These are phyloP conservation scores for Vicugna pacos DNA, from an alignment of 2,113 vertebrate species.

Conservation along the genomic window DNA sequence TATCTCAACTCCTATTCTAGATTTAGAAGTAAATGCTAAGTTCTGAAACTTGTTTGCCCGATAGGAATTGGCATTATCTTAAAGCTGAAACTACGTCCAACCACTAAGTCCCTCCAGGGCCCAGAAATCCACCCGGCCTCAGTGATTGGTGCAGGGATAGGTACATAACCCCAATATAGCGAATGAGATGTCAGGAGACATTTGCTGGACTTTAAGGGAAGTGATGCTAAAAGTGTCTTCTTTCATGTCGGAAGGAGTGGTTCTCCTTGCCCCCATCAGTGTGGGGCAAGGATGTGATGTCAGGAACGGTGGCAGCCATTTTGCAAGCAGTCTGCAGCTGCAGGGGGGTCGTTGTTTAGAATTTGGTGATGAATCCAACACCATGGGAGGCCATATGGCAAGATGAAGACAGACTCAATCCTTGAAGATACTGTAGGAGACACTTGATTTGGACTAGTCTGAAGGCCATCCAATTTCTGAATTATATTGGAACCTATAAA, in stretches of 20 bases:
- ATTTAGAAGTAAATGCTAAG: conserved; percentile 40
- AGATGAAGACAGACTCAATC: not conserved
- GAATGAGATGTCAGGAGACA: conserved; percentile 43
- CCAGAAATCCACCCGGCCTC: not conserved
- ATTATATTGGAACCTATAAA: conserved; percentile 17
- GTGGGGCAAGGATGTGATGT: conserved; percentile 3
- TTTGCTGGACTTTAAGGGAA: not conserved
- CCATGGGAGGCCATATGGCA: not conserved
- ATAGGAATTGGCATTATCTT: not conserved
- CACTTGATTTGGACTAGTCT: not conserved
- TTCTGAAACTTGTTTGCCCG: not conserved
- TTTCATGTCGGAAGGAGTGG: not conserved
- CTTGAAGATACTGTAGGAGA: not conserved
- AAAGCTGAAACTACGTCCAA: not conserved
- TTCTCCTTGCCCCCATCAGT: not conserved
- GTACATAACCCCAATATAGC: not conserved
- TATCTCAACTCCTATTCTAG: conserved; percentile 32
- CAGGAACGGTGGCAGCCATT: not conserved
- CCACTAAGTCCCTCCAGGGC: not conserved
- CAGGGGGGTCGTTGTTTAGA: not conserved
- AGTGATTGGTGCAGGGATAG: not conserved
- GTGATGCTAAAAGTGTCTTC: not conserved
- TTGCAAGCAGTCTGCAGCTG: not conserved
- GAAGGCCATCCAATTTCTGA: not conserved
- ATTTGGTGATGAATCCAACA: not conserved